A percentile compares a stretch with the other conserved stretches of the same genome.
These are phyloP conservation scores for Drosophila planitibia DNA, from an alignment of 2,888 invertebrate genomes.

Conservation along the genomic window DNA sequence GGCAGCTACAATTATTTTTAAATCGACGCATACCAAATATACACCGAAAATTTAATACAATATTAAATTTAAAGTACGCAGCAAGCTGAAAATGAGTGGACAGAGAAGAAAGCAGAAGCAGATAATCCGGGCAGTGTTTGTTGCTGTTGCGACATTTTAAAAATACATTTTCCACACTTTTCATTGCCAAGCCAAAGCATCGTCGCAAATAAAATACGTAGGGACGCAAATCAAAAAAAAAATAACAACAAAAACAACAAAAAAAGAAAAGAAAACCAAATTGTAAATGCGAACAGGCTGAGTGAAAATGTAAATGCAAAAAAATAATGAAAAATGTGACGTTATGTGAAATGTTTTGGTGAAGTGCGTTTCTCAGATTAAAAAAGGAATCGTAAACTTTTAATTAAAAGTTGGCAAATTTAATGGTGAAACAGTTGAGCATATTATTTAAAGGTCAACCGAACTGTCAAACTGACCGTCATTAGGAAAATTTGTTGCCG, in stretches of 20 bases:
- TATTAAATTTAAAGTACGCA: slow-evolving; percentile 40
- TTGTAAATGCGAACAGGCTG: slow-evolving; percentile 16
- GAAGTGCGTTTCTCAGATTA: slow-evolving; percentile 27
- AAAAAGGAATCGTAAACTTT: slow-evolving; percentile 26
- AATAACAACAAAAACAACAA: background rate
- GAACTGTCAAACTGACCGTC: slow-evolving; percentile 37
- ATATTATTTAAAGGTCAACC: slow-evolving; percentile 46
- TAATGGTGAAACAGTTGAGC: slow-evolving; percentile 37
- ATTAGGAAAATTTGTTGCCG: slow-evolving; percentile 40
- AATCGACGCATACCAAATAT: slow-evolving; percentile 10
- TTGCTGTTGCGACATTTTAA: slow-evolving; percentile 40
- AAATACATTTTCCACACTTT: slow-evolving; percentile 73
- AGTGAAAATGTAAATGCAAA: slow-evolving; percentile 37
- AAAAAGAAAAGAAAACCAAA: slow-evolving; percentile 10
- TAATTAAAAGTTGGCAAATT: slow-evolving; percentile 46
- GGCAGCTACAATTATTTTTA: slow-evolving; percentile 44
- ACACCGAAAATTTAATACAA: slow-evolving; percentile 22
- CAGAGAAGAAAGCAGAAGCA: slow-evolving; percentile 4
- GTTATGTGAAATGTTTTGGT: slow-evolving; percentile 43
- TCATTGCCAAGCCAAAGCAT: slow-evolving; percentile 63
- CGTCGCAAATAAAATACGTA: slow-evolving; percentile 61
- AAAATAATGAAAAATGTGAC: slow-evolving; percentile 25
- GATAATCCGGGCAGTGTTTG: slow-evolving; percentile 38
- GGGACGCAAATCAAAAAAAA: slow-evolving; percentile 36
- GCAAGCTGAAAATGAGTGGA: background rate